These are phyloP conservation scores for Dryobates pubescens DNA, from an alignment of 2,797 vertebrate species.

Conservation along the genomic window DNA sequence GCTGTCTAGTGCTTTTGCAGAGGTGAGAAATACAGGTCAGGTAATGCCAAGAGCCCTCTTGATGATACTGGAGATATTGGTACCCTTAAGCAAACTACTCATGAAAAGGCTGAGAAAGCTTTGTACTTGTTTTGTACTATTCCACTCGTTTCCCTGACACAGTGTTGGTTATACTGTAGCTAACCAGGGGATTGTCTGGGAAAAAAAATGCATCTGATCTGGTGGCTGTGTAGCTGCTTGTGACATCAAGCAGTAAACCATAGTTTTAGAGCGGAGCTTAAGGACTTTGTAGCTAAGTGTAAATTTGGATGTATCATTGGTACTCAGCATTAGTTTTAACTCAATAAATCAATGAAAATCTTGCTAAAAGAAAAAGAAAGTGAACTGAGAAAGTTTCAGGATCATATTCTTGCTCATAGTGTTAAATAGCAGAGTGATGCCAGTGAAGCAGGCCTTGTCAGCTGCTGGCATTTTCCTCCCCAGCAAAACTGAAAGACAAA, in stretches of 20 bases:
- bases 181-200: background rate
- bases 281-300: background rate
- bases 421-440: background rate
- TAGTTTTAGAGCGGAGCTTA: background rate
- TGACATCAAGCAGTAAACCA: background rate
- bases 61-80: background rate
- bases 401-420: background rate
- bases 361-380: background rate
- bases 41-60: background rate
- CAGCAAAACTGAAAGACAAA: background rate
- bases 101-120: background rate
- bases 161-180: background rate
- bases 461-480: background rate
- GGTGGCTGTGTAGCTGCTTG: background rate
- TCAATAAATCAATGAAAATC: background rate
- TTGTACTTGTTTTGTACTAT: background rate
- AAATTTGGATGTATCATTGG: rapidly evolving
- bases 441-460: background rate
- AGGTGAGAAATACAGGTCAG: background rate
- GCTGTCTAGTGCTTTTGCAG: background rate
- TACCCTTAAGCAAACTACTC: background rate
- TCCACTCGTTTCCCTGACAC: background rate
- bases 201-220: background rate
- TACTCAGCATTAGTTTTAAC: background rate
- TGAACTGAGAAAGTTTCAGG: background rate